Conservation (phyloP, 2,888 invertebrate species). For the Eretmocerus hayati region DNA sequence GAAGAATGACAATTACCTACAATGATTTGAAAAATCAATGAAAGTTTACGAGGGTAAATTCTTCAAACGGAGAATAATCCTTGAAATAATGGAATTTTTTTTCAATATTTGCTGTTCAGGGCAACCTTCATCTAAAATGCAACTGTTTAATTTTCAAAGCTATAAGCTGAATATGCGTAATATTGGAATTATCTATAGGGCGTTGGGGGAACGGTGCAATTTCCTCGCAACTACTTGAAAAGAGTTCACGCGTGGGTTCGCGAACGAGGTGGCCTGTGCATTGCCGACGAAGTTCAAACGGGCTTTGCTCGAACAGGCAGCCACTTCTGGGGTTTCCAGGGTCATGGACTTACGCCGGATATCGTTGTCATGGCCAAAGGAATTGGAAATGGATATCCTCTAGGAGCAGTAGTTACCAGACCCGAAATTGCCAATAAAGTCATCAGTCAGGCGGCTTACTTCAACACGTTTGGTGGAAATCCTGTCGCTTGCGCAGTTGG, state of each 20-base stretch:
- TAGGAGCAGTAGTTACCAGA: conserved; percentile 92
- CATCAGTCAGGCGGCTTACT: conserved; percentile 70
- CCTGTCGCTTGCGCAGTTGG: conserved; percentile 85
- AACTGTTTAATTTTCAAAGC: too few relatives aligned
- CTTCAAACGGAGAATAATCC: too few relatives aligned
- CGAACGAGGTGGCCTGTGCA: conserved; percentile 76
- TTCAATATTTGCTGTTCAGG: too few relatives aligned
- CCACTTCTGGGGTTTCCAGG: conserved; percentile 94
- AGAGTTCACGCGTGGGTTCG: conserved; percentile 72
- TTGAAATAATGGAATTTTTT: too few relatives aligned
- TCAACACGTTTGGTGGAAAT: conserved; percentile 96
- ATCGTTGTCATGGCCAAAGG: conserved; percentile 96
- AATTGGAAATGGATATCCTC: conserved; percentile 91
- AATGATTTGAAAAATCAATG: too few relatives aligned
- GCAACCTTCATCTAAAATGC: too few relatives aligned
- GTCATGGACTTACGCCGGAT: conserved; percentile 80
- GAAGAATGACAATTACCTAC: too few relatives aligned
- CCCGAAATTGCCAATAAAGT: conserved; percentile 75
- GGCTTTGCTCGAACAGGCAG: conserved; percentile 94
- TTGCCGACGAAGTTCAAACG: conserved; percentile 95
- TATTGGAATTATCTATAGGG: conserved; percentile 50
- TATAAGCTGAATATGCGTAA: too few relatives aligned
- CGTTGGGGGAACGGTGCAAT: conserved; percentile 89
- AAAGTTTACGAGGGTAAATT: too few relatives aligned
- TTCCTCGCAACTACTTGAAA: conserved; percentile 78